These are phyloP conservation scores for Temnothorax nylanderi DNA, from an alignment of 1,140 invertebrate genomes.

Conservation along the genomic window DNA sequence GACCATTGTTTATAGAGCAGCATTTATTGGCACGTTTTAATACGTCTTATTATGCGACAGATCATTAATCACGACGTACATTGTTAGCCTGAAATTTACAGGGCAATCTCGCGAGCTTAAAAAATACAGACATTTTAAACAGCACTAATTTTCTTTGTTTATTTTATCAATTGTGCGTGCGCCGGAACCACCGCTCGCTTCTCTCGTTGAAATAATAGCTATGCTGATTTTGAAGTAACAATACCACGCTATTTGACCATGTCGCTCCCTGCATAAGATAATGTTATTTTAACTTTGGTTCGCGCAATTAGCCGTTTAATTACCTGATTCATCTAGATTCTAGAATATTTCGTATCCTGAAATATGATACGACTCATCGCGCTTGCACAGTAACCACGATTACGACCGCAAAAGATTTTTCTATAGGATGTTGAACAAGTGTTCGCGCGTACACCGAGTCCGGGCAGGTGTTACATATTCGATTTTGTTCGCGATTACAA, in stretches of 20 bases:
- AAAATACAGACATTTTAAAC: not conserved
- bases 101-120: not conserved
- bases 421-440: not conserved
- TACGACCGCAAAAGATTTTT: slow-evolving; percentile 28
- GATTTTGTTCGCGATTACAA: slow-evolving; percentile 41
- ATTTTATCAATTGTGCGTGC: not conserved
- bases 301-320: slow-evolving; percentile 21
- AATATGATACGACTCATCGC: not conserved
- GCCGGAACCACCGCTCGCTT: not conserved
- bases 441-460: not conserved
- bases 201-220: not conserved
- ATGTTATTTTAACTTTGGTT: not conserved
- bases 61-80: not conserved
- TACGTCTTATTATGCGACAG: not conserved
- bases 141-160: not conserved
- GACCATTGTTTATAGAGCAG: not conserved
- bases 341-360: not conserved
- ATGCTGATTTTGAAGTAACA: not conserved
- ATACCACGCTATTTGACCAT: not conserved
- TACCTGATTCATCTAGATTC: slow-evolving; percentile 19
- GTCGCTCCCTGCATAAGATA: not conserved
- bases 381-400: slow-evolving; percentile 4
- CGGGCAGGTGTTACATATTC: slow-evolving; percentile 27
- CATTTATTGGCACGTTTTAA: not conserved
- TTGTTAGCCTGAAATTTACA: not conserved